Percentiles rank a stretch among this genome's conserved stretches.
Evolutionary conservation across 2,113 vertebrate genomes (phyloP).

Genomic region (Eurystomus gularis): DNA sequence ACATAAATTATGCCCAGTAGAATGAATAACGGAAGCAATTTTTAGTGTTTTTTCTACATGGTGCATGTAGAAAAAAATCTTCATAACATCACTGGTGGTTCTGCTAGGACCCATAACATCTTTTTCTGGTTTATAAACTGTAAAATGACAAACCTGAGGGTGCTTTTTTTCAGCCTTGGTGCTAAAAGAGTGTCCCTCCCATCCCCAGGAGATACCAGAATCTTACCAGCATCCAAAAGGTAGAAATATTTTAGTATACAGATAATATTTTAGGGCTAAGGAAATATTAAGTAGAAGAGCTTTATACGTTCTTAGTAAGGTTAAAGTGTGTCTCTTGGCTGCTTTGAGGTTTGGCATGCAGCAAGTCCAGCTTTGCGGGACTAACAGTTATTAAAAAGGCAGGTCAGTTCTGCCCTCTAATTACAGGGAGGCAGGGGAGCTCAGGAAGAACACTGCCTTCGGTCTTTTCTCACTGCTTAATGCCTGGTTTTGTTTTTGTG

Average conservation of each 20-base stretch:
- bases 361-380: not conserved
- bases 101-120: not conserved
- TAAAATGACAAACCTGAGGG: not conserved
- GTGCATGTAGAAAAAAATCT: not conserved
- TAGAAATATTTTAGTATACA: not conserved
- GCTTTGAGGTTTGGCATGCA: not conserved
- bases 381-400: not conserved
- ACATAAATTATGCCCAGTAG: not conserved
- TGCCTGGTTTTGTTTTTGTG: not conserved
- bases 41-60: not conserved
- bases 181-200: not conserved
- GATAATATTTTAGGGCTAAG: not conserved
- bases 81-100: not conserved
- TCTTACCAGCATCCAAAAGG: not conserved
- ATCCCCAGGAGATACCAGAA: not conserved
- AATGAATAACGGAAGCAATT: not conserved
- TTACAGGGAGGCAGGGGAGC: not conserved
- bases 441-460: not conserved
- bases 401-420: not conserved
- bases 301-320: not conserved
- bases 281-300: not conserved
- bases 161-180: not conserved
- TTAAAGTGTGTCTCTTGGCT: not conserved
- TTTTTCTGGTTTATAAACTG: not conserved
- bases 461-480: not conserved